Evolutionary conservation across 2,113 vertebrate genomes (phyloP).

Genomic region (Lanius collurio): DNA sequence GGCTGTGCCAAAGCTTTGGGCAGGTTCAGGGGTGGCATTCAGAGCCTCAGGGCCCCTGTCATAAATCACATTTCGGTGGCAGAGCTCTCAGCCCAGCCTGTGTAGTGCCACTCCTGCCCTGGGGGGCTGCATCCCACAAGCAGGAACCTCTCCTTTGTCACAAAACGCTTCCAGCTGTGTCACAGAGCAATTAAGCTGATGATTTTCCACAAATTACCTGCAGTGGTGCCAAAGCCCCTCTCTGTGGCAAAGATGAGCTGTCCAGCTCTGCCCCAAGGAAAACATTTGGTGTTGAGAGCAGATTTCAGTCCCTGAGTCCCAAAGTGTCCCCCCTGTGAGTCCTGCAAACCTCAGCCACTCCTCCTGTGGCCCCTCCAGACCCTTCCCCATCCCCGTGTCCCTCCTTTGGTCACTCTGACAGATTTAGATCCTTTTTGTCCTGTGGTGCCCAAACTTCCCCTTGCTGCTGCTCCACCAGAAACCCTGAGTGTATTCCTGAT

Average conservation of each 20-base stretch:
- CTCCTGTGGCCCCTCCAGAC: background rate
- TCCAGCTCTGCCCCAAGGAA: accelerated
- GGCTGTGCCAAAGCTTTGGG: background rate
- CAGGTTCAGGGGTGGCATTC: background rate
- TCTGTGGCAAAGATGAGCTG: background rate
- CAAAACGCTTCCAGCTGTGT: background rate
- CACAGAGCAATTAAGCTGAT: accelerated
- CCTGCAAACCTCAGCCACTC: no score
- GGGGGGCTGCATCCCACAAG: accelerated
- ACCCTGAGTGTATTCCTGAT: background rate
- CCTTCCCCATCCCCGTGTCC: background rate
- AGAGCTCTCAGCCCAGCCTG: background rate
- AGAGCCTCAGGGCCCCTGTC: background rate
- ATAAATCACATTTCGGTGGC: accelerated
- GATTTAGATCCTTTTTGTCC: no score
- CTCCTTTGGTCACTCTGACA: background rate
- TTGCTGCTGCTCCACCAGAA: background rate
- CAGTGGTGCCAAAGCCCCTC: background rate
- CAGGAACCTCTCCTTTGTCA: background rate
- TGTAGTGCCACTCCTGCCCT: background rate
- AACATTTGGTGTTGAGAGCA: background rate
- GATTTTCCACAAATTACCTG: background rate
- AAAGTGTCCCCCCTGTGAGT: background rate
- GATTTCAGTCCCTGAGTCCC: background rate
- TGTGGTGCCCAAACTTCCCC: background rate